Evolutionary conservation across 2,888 invertebrate species (phyloP).

Genomic region (Drosophila merina): DNA sequence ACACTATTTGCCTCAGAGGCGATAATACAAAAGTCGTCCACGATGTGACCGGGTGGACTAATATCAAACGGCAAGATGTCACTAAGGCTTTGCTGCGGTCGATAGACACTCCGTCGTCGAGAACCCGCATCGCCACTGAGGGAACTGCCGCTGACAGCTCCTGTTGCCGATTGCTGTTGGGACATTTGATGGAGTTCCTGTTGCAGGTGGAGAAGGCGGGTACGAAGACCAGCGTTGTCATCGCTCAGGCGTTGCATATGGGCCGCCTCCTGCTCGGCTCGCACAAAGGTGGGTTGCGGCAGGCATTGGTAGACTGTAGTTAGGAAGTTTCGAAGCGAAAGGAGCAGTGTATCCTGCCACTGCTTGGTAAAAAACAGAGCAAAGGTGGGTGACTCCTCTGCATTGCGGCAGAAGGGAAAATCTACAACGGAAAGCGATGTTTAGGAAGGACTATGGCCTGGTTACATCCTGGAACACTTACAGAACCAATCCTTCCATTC

Average conservation of each 20-base stretch:
- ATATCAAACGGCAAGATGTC: constrained; percentile 88
- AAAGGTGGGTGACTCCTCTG: constrained; percentile 95
- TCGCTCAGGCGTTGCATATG: constrained; percentile 92
- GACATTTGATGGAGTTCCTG: constrained; percentile 75
- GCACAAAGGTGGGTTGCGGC: constrained; percentile 93
- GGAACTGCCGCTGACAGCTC: constrained; percentile 44
- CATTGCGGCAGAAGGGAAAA: constrained; percentile 94
- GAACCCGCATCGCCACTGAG: constrained; percentile 43
- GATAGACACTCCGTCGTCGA: constrained; percentile 79
- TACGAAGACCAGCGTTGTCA: constrained; percentile 90
- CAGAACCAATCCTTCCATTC: constrained; percentile 99
- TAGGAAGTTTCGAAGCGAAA: constrained; percentile 95
- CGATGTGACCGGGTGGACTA: constrained; percentile 90
- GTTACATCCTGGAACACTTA: constrained; percentile 84
- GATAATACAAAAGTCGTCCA: constrained; percentile 96
- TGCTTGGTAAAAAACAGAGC: constrained; percentile 94
- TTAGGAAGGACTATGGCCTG: not conserved
- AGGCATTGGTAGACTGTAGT: constrained; percentile 94
- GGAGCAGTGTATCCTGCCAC: constrained; percentile 97
- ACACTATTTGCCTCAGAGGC: constrained; percentile 88
- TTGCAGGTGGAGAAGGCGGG: constrained; percentile 81
- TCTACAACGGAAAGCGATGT: constrained; percentile 86
- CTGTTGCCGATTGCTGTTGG: constrained; percentile 55
- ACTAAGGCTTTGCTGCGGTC: constrained; percentile 85
- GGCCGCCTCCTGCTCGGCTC: constrained; percentile 93